A percentile compares a stretch with the other conserved stretches of the same genome.
phyloP scores from a whole-genome alignment of 92 coral and sea anemone genomes.

The Bergia puertoricense region DNA sequence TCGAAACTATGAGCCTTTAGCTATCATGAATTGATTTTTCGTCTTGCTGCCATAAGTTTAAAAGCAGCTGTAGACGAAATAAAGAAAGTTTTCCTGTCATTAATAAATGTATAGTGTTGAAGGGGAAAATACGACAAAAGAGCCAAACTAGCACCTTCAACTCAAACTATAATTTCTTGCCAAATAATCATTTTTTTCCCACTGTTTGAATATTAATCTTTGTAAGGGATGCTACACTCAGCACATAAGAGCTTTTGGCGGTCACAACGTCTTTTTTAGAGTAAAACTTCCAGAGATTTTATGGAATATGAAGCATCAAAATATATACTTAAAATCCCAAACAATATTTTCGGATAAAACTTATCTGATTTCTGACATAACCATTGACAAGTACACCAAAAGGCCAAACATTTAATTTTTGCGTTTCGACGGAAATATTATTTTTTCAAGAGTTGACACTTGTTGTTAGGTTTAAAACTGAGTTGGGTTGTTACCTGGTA shows the following conservation, averaged over 20 bases:
- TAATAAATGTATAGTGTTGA: slow-evolving; percentile 90
- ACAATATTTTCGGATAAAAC: not conserved
- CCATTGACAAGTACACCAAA: not conserved
- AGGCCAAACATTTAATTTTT: slow-evolving; percentile 20
- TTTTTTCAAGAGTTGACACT: not conserved
- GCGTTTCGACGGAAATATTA: not conserved
- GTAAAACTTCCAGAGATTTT: not conserved
- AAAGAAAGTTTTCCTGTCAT: slow-evolving; percentile 72
- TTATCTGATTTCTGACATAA: slow-evolving; percentile 14
- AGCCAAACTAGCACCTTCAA: slow-evolving; percentile 52
- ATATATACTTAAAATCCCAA: not conserved
- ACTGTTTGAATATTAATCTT: not conserved
- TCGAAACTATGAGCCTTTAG: slow-evolving; percentile 25
- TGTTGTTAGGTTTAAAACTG: not conserved
- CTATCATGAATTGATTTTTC: slow-evolving; percentile 29
- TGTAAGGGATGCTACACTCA: not conserved
- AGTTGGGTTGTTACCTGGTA: slow-evolving; percentile 71
- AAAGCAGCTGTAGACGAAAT: slow-evolving; percentile 81
- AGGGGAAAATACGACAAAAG: slow-evolving; percentile 54
- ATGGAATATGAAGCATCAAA: not conserved
- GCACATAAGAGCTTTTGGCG: not conserved
- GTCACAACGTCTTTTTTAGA: not conserved
- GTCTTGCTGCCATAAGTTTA: slow-evolving; percentile 46
- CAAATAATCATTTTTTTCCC: slow-evolving; percentile 30
- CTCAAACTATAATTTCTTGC: not conserved